Base-by-base conservation (phyloP, 1,140 invertebrate genomes). In the Sminthurinus signatus region DNA sequence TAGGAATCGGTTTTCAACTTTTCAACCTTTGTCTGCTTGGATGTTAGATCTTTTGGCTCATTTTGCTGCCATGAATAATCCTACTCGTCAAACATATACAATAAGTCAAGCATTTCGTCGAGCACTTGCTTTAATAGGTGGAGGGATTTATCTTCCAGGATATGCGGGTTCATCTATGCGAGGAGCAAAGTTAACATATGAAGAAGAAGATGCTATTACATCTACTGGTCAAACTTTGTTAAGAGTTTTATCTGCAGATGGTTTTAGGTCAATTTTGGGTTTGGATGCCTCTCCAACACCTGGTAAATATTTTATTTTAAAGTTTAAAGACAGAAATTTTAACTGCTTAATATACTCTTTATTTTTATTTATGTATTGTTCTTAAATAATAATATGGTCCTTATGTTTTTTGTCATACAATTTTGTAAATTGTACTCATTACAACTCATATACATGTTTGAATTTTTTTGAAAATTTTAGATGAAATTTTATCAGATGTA, bases 51-150 rank as follows among this genome's bases (percentile, higher is more conserved):
- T 98, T 17, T 79, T 98, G 71, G 92, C 93, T 1, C 94, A 98
- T 77, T 93, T 96, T 80, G 88, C 93, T 44, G 92, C 98, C 62
- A 93, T 97, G 87, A 96, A 95, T 77, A 97, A 96, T 78, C 92
- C 93, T 0, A 88, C 86, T 54, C 79, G 94, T 36, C 92, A 96
- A 78, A 92, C 94, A 1, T 77, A 98, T 51, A 87, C 94, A 1
- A 88, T 98, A 59, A 93, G 94, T 74, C 82, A 88, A 56, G 95
- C 95, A 0, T 93, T 92, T 73, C 84, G 85, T 67, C 81, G 93
- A 70, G 86, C 89, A 46, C 83, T 99, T 51, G 93, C 98, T 72
- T 80, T 99, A 19, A 78, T 98, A 25, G 83, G 92, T 4, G 88
- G 91, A n/a, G 96, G 96, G 2, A 79, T 98, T 43, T 97, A 98